Conservation (phyloP, 2,113 vertebrate genomes). For the Tragelaphus imberbis region DNA sequence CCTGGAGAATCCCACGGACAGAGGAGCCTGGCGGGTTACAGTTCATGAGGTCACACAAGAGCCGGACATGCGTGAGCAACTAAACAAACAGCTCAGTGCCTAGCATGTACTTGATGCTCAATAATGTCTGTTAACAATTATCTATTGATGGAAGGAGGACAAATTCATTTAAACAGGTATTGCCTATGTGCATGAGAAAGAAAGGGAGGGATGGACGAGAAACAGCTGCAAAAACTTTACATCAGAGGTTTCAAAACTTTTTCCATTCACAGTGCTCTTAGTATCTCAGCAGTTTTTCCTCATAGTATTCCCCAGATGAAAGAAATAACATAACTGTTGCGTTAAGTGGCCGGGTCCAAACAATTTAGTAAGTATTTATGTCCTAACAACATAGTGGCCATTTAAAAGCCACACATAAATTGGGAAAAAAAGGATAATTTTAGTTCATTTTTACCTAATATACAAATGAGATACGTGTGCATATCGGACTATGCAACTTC, state of each 20-base stretch:
- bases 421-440: not conserved
- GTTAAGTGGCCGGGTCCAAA: not conserved
- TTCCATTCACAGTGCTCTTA: not conserved
- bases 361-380: not conserved
- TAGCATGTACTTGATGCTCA: not conserved
- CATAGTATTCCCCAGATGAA: not conserved
- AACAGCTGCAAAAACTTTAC: not conserved
- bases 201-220: not conserved
- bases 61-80: rapidly evolving
- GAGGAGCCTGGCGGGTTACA: not conserved
- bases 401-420: not conserved
- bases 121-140: not conserved
- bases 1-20: not conserved
- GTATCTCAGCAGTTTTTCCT: not conserved
- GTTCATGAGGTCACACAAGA: not conserved
- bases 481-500: not conserved
- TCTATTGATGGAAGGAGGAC: not conserved
- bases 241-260: not conserved
- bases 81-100: not conserved
- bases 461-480: not conserved
- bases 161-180: not conserved
- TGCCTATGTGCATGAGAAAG: not conserved
- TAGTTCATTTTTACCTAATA: not conserved
- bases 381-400: not conserved
- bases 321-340: not conserved